phyloP scores from a whole-genome alignment of 2,797 vertebrate genomes.

The Cynodonichthys magdalenae region DNA sequence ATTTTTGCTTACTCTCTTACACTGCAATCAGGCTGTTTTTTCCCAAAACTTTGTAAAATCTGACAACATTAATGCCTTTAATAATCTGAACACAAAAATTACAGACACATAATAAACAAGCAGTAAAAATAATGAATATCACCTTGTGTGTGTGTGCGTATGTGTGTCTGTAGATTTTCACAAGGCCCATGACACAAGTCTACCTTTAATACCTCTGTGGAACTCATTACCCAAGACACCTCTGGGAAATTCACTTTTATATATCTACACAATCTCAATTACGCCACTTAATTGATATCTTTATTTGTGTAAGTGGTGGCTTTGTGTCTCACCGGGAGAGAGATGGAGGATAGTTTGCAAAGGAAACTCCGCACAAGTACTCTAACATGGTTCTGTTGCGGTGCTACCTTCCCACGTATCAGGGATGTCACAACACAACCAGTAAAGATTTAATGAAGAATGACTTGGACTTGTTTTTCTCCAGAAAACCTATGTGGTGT shows the following conservation, averaged over 20 bases:
- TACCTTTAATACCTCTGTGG: constrained; percentile 70
- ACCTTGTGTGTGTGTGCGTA: constrained; percentile 18
- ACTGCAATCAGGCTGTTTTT: too few species aligned
- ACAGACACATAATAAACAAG: constrained; percentile 41
- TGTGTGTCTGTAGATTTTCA: constrained; percentile 23
- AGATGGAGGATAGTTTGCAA: constrained; percentile 21
- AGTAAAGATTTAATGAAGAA: constrained; percentile 57
- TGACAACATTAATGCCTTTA: constrained; percentile 1
- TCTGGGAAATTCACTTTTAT: constrained; percentile 79
- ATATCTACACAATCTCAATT: constrained; percentile 81
- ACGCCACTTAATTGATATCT: constrained; percentile 83
- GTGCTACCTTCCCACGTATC: constrained; percentile 57
- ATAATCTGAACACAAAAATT: constrained; percentile 24
- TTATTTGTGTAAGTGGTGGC: constrained; percentile 81
- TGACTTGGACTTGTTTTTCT: constrained; percentile 46
- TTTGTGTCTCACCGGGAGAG: constrained; percentile 51
- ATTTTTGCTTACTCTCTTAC: too few species aligned
- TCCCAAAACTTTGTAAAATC: neutral
- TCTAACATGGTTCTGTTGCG: constrained; percentile 46
- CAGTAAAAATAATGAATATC: constrained; percentile 29
- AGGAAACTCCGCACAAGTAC: constrained; percentile 27
- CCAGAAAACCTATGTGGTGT: constrained; percentile 37
- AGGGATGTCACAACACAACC: constrained; percentile 53
- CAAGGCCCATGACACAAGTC: constrained; percentile 35
- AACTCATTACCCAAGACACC: constrained; percentile 76